Base-by-base conservation (phyloP, 2,113 vertebrate species). In the Ursus arctos region DNA sequence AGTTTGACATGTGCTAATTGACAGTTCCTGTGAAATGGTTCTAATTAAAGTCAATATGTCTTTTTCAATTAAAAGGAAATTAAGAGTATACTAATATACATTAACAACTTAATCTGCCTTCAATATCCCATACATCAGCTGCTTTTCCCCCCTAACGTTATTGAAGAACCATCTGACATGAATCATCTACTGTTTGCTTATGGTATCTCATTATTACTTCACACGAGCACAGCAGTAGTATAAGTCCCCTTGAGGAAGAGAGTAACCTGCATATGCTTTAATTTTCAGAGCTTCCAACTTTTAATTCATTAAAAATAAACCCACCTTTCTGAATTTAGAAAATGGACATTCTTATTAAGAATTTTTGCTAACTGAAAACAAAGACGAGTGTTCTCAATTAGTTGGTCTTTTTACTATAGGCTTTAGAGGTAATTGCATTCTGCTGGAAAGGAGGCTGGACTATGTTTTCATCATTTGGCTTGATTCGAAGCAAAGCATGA, bases 11-110 rank as follows among this genome's bases (percentile, higher is more conserved):
- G 98, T 99, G 98, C 98, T 99, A 99, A 99, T 99, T 99, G 99
- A 99, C 98, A 99, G 98, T 99, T 99, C 98, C 98, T 99, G 99
- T 99, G 99, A 99, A 99, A 99, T 98, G 98, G 98, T 99, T 99
- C 98, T 99, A 99, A 99, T 99, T 99, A 99, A 98, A 98, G 98
- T 99, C 99, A 99, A 98, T 99, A 99, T 99, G 98, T 99, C 99
- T 99, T 99, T 99, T 99, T 99, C 98, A 99, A 99, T 99, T 99
- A 99, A 99, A 98, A 99, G 98, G 98, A 99, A 99, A 99, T 99
- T 99, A 99, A 98, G 99, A 99, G 99, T 99, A 99, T 99, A 99
- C 98, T 99, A 99, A 99, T 99, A 99, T 99, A 99, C 99, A 99
- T 99, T 99, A 99, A 98, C 98, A 99, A 99, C 98, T 99, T 99